Evolutionary conservation across 2,797 vertebrate genomes (phyloP).

Genomic region (Botia kubotai): DNA sequence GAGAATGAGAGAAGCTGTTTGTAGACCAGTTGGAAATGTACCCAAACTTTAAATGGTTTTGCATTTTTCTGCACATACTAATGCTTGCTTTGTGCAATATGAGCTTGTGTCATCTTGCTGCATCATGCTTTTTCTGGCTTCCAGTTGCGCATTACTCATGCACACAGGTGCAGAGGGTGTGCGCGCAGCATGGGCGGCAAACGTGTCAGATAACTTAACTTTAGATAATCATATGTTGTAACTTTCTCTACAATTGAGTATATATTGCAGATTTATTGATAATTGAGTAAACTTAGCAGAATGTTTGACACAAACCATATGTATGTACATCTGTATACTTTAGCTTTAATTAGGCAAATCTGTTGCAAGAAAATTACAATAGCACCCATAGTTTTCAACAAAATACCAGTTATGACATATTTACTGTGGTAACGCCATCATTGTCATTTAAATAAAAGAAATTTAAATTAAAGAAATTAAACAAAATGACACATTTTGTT

Average conservation of each 20-base stretch:
- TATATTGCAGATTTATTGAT: not conserved
- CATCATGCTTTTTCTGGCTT: conserved; percentile 72
- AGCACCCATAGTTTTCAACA: not conserved
- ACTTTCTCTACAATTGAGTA: not conserved
- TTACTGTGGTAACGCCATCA: not conserved
- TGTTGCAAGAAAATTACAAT: not conserved
- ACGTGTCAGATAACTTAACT: conserved; percentile 3
- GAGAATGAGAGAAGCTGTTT: not conserved
- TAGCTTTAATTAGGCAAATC: not conserved
- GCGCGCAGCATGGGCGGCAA: conserved; percentile 64
- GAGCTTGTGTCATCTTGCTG: conserved; percentile 75
- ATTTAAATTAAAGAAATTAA: too few species aligned
- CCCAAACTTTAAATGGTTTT: conserved; percentile 20
- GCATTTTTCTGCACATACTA: conserved; percentile 63
- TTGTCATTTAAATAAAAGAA: too few species aligned
- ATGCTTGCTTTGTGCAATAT: conserved; percentile 71
- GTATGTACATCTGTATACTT: not conserved
- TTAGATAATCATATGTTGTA: conserved; percentile 10
- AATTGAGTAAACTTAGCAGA: not conserved
- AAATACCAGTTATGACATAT: not conserved
- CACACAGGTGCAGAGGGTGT: conserved; percentile 75
- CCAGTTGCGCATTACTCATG: conserved; percentile 34
- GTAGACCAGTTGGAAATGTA: not conserved
- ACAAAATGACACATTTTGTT: too few species aligned
- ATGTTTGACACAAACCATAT: not conserved